phyloP scores from a whole-genome alignment of 2,797 vertebrate genomes.

The Parotocinclus haroldoi region DNA sequence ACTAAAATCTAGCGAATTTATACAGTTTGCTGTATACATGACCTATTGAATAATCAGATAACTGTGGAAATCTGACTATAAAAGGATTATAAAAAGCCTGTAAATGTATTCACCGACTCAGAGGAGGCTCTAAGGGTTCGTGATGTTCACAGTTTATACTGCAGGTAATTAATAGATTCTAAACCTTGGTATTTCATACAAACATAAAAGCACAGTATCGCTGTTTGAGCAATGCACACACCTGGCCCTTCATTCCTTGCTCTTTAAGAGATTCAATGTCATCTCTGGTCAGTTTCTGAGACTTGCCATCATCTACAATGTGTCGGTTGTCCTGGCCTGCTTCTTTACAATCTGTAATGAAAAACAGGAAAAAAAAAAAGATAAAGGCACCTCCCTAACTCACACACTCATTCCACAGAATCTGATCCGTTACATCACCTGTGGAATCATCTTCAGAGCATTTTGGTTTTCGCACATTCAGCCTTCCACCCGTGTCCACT shows the following conservation, averaged over 20 bases:
- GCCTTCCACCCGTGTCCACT: conserved; percentile 76
- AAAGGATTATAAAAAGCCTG: too few relatives aligned
- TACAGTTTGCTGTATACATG: too few relatives aligned
- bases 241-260: conserved; percentile 94
- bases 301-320: conserved; percentile 94
- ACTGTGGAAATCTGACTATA: too few relatives aligned
- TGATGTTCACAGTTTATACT: too few relatives aligned
- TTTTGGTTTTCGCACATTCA: conserved; percentile 73
- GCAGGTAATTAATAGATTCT: too few relatives aligned
- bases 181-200: too few relatives aligned
- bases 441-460: conserved; percentile 57
- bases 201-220: too few relatives aligned
- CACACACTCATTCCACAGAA: not conserved
- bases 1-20: too few relatives aligned
- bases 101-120: too few relatives aligned
- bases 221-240: conserved; percentile 55
- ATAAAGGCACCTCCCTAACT: too few relatives aligned
- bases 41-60: too few relatives aligned
- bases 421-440: conserved; percentile 66
- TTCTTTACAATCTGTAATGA: conserved; percentile 80
- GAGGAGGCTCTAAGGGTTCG: too few relatives aligned
- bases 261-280: conserved; percentile 97
- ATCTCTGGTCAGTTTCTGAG: conserved; percentile 95
- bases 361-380: not conserved
- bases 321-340: conserved; percentile 95